Base-by-base conservation (phyloP, 2,888 invertebrate species). In the Drosophila pseudotakahashii region DNA sequence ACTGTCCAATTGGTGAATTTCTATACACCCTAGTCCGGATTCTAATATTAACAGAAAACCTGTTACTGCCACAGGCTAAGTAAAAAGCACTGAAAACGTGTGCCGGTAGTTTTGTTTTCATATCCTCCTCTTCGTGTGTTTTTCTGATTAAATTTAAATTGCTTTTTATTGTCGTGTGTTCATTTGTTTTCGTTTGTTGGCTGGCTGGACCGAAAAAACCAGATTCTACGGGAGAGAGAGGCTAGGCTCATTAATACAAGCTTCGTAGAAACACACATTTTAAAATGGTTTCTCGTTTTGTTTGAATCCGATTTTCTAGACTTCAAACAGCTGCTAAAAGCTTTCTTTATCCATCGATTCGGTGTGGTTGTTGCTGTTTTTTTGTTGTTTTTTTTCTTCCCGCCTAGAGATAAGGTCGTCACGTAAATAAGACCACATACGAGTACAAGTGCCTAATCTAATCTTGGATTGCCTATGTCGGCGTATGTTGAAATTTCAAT, bases 351-450 rank as follows among this genome's bases (percentile, higher is more conserved):
- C 73, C 44, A 54, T 44, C 50, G 51, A 51, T 61, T 61, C 54
- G 30, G 52, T 63, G 59, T 42, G 62, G 50, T 69, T 2, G 60
- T 48, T 53, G 82, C 37, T 69, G 51, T 62, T 45, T 59, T 14
- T 30, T 50, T 42, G 19, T 19, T 44, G 67, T 63, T 36, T 44
- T 69, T 63, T 36, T 64, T 16, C 9, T 48, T 48, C 5, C 37
- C 64, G 67, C 62, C 41, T 59, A 60, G 26, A 66, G 84, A 82
- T 87, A 86, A 81, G 54, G 58, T 36, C 62, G 63, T 55, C 39
- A 57, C 42, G 57, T 32, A 67, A 70, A 62, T 63, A 71, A 50
- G 67, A 50, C 26, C 51, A 42, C 36, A 53, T 32, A 32, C 16
- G 19, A 23, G 45, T 41, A 3, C 10, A 48, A 48, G 30, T 51